A percentile compares a stretch with the other conserved stretches of the same genome.
These are phyloP conservation scores for Trachelus tabidus DNA, from an alignment of 2,888 invertebrate species.

Conservation along the genomic window DNA sequence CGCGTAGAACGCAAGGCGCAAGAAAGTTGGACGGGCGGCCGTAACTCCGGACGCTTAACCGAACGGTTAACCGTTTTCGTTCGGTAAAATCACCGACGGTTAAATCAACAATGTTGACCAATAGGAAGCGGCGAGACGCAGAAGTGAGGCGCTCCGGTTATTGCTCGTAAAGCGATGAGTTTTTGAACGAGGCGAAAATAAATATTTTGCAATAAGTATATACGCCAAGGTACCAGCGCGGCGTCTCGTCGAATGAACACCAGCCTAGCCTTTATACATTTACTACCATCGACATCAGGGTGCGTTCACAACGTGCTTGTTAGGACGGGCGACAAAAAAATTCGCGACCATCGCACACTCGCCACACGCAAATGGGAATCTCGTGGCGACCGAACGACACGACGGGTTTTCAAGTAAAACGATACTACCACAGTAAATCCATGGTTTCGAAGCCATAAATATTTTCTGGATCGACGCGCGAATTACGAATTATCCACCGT, in stretches of 20 bases:
- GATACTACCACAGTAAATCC: background rate
- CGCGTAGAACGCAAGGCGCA: constrained; percentile 27
- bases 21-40: constrained; percentile 32
- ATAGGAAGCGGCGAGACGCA: constrained; percentile 21
- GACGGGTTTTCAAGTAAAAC: background rate
- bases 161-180: constrained; percentile 43
- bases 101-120: constrained; percentile 46
- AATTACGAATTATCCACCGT: background rate
- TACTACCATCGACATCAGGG: background rate
- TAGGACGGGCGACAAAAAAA: background rate
- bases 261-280: background rate
- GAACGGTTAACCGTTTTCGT: constrained; percentile 42
- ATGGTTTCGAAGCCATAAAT: background rate
- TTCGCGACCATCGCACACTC: background rate
- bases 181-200: constrained; percentile 4
- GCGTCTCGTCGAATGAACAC: background rate
- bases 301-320: background rate
- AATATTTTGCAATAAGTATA: background rate
- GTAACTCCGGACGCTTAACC: constrained; percentile 48
- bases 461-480: background rate
- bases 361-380: background rate
- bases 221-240: background rate
- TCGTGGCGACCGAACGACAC: background rate
- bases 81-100: constrained; percentile 46
- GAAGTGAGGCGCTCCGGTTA: constrained; percentile 37